Evolutionary conservation across 2,888 invertebrate genomes (phyloP).

Genomic region (Tetramorium bicarinatum): DNA sequence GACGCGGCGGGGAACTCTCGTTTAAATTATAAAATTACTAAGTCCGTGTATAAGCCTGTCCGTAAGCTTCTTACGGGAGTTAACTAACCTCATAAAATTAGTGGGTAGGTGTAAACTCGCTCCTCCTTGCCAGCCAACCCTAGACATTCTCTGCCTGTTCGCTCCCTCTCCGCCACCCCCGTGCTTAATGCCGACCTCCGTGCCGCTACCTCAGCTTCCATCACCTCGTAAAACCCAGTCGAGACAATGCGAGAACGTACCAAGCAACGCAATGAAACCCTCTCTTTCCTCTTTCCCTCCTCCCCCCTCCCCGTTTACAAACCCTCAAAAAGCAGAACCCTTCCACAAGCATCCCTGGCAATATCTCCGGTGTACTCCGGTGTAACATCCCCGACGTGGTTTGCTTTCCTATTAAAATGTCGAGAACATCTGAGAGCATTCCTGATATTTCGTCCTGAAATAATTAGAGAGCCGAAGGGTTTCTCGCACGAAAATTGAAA

Average conservation of each 20-base stretch:
- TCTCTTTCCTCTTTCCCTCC: neutral
- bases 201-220: conserved; percentile 62
- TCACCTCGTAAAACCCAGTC: conserved; percentile 74
- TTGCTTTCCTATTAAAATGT: conserved; percentile 65
- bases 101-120: conserved; percentile 78
- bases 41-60: conserved; percentile 70
- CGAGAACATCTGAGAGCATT: conserved; percentile 30
- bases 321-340: conserved; percentile 45
- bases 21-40: conserved; percentile 79
- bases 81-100: conserved; percentile 82
- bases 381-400: conserved; percentile 61
- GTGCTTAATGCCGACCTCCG: conserved; percentile 52
- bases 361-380: conserved; percentile 2
- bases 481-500: neutral
- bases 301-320: neutral
- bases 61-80: conserved; percentile 79
- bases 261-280: conserved; percentile 54
- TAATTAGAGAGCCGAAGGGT: neutral
- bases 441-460: conserved; percentile 51
- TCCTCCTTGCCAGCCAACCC: conserved; percentile 54
- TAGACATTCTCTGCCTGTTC: conserved; percentile 41
- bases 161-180: conserved; percentile 27
- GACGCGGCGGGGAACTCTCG: conserved; percentile 52
- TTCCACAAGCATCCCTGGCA: conserved; percentile 17
- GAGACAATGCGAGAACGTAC: conserved; percentile 72